Percentiles rank a stretch among this genome's conserved stretches.
These are phyloP conservation scores for Pachycephus smyrnensis DNA, from an alignment of 2,888 invertebrate genomes.

Conservation along the genomic window DNA sequence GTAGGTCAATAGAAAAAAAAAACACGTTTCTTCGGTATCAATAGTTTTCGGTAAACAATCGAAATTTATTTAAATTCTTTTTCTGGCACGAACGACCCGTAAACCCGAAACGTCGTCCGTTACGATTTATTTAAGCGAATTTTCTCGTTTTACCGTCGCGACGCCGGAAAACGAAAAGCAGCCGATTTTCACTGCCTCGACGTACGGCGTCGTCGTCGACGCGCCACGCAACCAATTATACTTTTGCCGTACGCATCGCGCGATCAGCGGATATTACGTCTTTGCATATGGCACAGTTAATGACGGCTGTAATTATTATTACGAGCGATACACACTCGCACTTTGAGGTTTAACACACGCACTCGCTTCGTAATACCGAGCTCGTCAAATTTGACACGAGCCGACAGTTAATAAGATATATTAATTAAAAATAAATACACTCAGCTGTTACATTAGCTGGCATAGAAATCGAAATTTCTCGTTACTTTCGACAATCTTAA, in stretches of 20 bases:
- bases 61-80: background rate
- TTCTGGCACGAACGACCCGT: no score
- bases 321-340: background rate
- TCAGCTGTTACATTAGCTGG: background rate
- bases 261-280: slow-evolving; percentile 3
- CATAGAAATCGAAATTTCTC: background rate
- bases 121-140: no score
- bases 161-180: background rate
- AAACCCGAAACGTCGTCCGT: no score
- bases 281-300: background rate
- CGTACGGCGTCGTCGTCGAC: no score
- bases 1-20: background rate
- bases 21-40: background rate
- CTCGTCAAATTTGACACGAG: no score
- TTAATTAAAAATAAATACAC: no score
- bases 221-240: background rate
- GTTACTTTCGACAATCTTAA: background rate
- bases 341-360: background rate
- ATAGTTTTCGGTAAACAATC: background rate
- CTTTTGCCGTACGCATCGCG: background rate
- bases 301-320: background rate
- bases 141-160: no score
- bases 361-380: background rate
- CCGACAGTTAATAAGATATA: no score
- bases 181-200: background rate